Conservation (phyloP, 64 coral and sea anemone genomes). For the Catalaphyllia jardinei region DNA sequence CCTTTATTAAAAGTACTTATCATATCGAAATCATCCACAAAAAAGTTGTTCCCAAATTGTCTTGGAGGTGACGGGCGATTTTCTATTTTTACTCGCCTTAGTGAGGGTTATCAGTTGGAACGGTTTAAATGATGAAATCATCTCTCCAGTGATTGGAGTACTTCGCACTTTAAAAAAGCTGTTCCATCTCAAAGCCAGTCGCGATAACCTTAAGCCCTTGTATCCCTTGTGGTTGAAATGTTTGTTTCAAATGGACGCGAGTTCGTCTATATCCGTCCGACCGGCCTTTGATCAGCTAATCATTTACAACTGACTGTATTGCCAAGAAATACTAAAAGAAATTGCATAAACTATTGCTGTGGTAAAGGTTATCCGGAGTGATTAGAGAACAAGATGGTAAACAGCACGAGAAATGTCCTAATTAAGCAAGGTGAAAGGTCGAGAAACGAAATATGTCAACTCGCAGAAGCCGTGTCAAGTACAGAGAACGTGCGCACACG, state of each 20-base stretch:
- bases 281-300: too few relatives aligned
- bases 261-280: neutral
- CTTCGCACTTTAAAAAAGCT: slow-evolving; percentile 30
- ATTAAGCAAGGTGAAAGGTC: slow-evolving; percentile 5
- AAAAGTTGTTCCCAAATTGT: slow-evolving; percentile 14
- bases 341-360: neutral
- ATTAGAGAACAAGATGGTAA: neutral
- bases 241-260: neutral
- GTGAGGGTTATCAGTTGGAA: neutral
- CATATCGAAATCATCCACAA: neutral
- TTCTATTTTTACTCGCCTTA: slow-evolving; percentile 8
- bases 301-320: too few relatives aligned
- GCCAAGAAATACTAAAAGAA: neutral
- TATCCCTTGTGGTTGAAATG: neutral
- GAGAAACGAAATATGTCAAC: neutral
- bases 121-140: slow-evolving; percentile 13
- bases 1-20: slow-evolving; percentile 6
- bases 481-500: neutral
- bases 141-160: neutral
- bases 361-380: neutral
- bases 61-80: neutral
- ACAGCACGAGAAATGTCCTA: slow-evolving; percentile 5
- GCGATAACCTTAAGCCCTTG: neutral
- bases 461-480: too few relatives aligned
- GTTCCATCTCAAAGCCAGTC: neutral